These are phyloP conservation scores for Lerista edwardsae DNA, from an alignment of 2,797 vertebrate genomes.

Conservation along the genomic window DNA sequence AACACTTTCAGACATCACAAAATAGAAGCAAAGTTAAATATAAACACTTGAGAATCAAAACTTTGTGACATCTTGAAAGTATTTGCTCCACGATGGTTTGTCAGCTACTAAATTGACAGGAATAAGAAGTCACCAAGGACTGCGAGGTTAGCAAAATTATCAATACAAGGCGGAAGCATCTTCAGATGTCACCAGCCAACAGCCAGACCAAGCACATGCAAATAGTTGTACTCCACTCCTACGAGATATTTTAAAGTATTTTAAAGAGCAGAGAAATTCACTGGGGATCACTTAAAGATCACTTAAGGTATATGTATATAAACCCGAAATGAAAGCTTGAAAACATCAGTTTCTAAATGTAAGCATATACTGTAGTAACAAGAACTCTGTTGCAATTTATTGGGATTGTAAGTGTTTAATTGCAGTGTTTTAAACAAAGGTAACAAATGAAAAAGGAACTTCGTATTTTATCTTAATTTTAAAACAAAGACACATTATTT, in stretches of 20 bases:
- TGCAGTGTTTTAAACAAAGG: slow-evolving; percentile 3
- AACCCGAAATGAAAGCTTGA: slow-evolving; percentile 44
- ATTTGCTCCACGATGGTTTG: neutral
- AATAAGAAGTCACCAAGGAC: too few relatives aligned
- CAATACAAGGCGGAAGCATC: neutral
- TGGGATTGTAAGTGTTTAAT: slow-evolving; percentile 1
- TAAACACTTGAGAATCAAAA: neutral
- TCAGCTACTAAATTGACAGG: neutral
- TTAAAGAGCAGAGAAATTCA: neutral
- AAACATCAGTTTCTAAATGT: neutral
- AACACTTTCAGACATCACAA: neutral
- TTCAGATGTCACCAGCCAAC: neutral
- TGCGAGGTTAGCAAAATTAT: neutral
- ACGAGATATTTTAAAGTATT: neutral
- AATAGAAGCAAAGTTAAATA: neutral
- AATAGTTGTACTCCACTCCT: neutral
- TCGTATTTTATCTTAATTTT: slow-evolving; percentile 24
- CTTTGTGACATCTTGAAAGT: neutral
- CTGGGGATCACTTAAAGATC: neutral
- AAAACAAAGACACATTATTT: slow-evolving; percentile 33
- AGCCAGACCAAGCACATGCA: neutral
- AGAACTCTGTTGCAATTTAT: neutral
- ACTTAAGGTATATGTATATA: too few relatives aligned
- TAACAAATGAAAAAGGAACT: neutral
- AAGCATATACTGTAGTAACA: neutral